phyloP scores from a whole-genome alignment of 2,888 invertebrate genomes.

The Pollenia griseotomentosa region DNA sequence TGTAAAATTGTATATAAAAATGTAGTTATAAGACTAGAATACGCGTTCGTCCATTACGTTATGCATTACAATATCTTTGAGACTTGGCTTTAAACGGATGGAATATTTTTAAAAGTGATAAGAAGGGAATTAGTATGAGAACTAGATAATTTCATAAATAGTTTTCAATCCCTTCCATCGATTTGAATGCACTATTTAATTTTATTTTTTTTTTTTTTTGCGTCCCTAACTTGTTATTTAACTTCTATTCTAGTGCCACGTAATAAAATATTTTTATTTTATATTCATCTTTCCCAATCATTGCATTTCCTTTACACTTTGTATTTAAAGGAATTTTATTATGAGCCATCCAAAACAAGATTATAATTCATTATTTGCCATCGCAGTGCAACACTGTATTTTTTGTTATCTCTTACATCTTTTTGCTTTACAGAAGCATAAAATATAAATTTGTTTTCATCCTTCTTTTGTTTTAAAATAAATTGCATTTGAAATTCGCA shows the following conservation, averaged over 20 bases:
- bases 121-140: too few species aligned
- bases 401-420: too few species aligned
- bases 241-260: not conserved
- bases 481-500: constrained; percentile 64
- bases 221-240: not conserved
- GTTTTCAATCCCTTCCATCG: too few species aligned
- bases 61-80: too few species aligned
- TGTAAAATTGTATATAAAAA: too few species aligned
- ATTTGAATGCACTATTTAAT: too few species aligned
- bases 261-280: constrained; percentile 4
- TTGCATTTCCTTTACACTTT: not conserved
- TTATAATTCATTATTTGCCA: constrained; percentile 59
- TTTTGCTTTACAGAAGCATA: too few species aligned
- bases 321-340: constrained; percentile 7
- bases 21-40: too few species aligned
- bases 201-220: not conserved
- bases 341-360: constrained; percentile 10
- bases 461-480: constrained; percentile 50
- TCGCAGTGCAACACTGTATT: constrained; percentile 39
- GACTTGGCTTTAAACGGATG: too few species aligned
- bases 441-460: constrained; percentile 10
- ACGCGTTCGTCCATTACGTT: too few species aligned
- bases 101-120: too few species aligned
- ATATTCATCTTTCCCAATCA: constrained; percentile 3
- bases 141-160: too few species aligned